Evolutionary conservation across 1,140 invertebrate species (phyloP).

Genomic region (Caligus rogercresseyi): DNA sequence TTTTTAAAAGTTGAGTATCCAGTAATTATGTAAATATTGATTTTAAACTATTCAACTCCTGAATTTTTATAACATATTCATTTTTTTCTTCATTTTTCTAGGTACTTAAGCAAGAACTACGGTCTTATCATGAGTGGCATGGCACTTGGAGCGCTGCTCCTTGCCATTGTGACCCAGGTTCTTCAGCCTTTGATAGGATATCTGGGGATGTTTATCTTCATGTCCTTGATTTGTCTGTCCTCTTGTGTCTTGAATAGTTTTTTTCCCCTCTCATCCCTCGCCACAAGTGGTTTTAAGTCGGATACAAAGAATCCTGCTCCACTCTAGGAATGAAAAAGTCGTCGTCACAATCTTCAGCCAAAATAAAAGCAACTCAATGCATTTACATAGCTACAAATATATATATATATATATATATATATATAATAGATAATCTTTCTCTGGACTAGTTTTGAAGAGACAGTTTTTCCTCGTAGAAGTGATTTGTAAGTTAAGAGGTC

Average conservation of each 20-base stretch:
- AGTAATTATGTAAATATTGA: no score
- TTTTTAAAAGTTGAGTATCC: no score
- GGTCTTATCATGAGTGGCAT: conserved; percentile 17
- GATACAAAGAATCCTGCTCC: conserved; percentile 8
- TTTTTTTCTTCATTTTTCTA: not conserved
- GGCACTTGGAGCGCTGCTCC: conserved; percentile 4
- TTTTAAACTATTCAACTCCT: not conserved
- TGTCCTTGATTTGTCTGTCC: not conserved
- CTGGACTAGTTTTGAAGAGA: no score
- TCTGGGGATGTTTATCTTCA: conserved; percentile 18
- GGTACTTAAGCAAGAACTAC: conserved; percentile 16
- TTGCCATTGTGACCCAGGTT: conserved; percentile 12
- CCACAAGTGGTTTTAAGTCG: not conserved
- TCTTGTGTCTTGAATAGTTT: not conserved
- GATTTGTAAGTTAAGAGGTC: no score
- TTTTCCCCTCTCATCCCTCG: not conserved
- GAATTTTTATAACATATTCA: not conserved
- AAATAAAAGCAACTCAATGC: no score
- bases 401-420: no score
- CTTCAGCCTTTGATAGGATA: conserved; percentile 6
- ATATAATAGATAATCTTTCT: no score
- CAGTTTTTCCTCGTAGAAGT: no score
- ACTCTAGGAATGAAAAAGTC: no score
- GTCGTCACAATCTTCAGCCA: no score
- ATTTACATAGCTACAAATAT: no score